Evolutionary conservation across 2,888 invertebrate species (phyloP).

Genomic region (Eupeodes latifasciatus): DNA sequence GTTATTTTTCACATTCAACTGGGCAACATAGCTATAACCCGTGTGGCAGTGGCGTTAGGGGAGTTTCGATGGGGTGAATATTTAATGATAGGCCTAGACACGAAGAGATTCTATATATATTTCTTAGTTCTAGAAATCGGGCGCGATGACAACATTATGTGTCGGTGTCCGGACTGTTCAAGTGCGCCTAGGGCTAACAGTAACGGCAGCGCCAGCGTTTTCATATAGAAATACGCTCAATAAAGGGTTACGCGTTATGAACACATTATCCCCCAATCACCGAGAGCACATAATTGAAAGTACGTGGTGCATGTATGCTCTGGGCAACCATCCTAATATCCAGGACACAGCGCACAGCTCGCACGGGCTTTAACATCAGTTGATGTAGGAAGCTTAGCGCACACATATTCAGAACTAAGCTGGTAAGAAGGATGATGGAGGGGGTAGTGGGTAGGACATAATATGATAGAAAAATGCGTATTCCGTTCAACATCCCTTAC

Average conservation of each 20-base stretch:
- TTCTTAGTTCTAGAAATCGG: background rate
- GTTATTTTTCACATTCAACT: conserved; percentile 23
- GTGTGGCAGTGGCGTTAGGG: background rate
- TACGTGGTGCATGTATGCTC: conserved; percentile 45
- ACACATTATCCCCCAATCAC: conserved; percentile 55
- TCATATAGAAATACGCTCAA: background rate
- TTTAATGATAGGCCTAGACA: conserved; percentile 29
- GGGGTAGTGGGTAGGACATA: background rate
- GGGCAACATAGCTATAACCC: conserved; percentile 17
- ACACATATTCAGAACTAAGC: conserved; percentile 14
- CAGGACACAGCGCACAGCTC: conserved; percentile 4
- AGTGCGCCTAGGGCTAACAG: background rate
- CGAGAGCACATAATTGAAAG: conserved; percentile 56
- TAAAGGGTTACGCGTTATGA: conserved; percentile 41
- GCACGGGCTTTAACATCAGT: conserved; percentile 14
- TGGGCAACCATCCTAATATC: conserved; percentile 17
- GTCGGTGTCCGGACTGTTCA: background rate
- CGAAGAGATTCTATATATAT: conserved; percentile 1
- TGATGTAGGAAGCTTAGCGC: conserved; percentile 22
- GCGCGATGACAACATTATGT: background rate
- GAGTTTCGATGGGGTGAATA: conserved; percentile 23
- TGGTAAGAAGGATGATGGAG: background rate
- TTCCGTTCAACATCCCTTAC: conserved; percentile 31
- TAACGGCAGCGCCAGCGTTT: background rate
- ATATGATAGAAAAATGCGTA: background rate